phyloP scores from a whole-genome alignment of 2,888 invertebrate genomes.

The Nemurella pictetii region DNA sequence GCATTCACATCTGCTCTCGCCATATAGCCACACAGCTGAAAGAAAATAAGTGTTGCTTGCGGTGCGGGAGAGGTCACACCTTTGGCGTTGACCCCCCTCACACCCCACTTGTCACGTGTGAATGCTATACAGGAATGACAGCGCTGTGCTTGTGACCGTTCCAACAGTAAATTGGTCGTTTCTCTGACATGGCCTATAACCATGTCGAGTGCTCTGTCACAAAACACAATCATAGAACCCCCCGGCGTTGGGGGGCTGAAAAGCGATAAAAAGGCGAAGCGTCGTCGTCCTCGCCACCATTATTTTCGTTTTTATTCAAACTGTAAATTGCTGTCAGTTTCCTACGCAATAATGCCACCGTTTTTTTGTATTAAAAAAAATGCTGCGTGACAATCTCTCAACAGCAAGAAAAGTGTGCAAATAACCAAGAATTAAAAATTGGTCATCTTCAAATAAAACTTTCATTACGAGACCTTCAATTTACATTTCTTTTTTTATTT shows the following conservation, averaged over 20 bases:
- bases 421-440: too few species aligned
- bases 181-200: neutral
- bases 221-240: neutral
- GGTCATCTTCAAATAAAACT: too few species aligned
- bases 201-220: slow-evolving; percentile 1
- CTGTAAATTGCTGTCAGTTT: neutral
- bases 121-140: slow-evolving; percentile 8
- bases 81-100: neutral
- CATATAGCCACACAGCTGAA: neutral
- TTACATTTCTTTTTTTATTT: too few species aligned
- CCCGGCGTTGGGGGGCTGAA: neutral
- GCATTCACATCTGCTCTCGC: neutral
- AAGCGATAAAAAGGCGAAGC: neutral
- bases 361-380: too few species aligned
- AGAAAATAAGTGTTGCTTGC: neutral
- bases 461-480: too few species aligned
- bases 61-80: slow-evolving; percentile 5
- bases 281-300: neutral
- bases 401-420: too few species aligned
- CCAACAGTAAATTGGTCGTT: neutral
- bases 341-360: neutral
- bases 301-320: neutral
- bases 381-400: too few species aligned
- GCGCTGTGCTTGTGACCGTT: neutral
- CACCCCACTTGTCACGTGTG: neutral